Evolutionary conservation across 53 echinoderm and acorn worm genomes (phyloP).

Genomic region (Actinopyga echinites): DNA sequence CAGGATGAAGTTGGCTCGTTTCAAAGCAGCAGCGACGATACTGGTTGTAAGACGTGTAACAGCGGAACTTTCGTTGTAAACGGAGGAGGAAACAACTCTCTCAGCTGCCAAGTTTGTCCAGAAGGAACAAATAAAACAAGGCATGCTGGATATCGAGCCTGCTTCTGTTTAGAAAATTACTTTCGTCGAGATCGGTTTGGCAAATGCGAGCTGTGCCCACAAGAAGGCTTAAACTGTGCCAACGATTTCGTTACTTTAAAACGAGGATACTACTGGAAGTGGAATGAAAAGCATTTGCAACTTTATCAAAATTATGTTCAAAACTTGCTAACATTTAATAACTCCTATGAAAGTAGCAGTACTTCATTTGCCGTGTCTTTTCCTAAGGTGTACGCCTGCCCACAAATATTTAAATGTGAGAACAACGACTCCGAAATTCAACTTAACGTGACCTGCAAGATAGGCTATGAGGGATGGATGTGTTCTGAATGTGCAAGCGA

Average conservation of each 20-base stretch:
- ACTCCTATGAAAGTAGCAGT: background rate
- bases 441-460: no score
- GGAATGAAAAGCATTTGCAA: background rate
- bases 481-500: background rate
- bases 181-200: background rate
- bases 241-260: background rate
- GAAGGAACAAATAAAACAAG: no score
- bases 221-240: no score
- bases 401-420: no score
- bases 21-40: background rate
- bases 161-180: background rate
- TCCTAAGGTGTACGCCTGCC: background rate
- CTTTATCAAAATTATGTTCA: background rate
- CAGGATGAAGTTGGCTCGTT: slow-evolving; percentile 17
- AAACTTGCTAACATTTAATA: background rate
- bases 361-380: background rate
- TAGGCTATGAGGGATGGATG: no score
- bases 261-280: background rate
- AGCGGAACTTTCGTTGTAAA: background rate
- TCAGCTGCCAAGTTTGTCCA: background rate
- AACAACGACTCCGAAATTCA: no score
- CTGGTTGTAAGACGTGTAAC: background rate
- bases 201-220: no score
- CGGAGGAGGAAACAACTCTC: background rate
- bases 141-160: slow-evolving; percentile 8